Evolutionary conservation across 1,140 invertebrate genomes (phyloP).

Genomic region (Caenorhabditis inopinata): DNA sequence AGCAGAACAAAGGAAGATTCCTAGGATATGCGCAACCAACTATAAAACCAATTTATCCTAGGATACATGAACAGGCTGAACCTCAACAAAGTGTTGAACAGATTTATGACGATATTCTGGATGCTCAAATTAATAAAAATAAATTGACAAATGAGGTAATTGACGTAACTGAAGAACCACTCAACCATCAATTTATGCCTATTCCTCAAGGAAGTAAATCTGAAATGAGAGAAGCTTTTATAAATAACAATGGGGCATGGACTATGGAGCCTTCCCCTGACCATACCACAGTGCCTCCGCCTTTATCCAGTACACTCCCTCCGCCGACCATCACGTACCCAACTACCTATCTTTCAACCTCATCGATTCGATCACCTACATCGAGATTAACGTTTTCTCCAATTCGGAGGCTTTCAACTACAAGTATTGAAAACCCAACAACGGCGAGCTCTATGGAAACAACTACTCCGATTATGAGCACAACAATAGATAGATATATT

Average conservation of each 20-base stretch:
- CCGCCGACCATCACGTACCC: not conserved
- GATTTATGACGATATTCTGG: constrained; percentile 6
- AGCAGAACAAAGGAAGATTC: constrained; percentile 23
- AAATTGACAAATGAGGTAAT: not conserved
- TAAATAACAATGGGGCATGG: constrained; percentile 18
- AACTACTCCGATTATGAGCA: no score
- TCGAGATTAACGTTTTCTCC: not conserved
- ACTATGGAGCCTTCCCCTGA: not conserved
- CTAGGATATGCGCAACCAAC: not conserved
- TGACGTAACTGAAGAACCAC: not conserved
- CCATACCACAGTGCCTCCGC: not conserved
- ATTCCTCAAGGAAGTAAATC: not conserved
- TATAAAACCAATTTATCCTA: not conserved
- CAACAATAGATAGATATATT: no score
- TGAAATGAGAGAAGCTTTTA: constrained; percentile 20
- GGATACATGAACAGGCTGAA: not conserved
- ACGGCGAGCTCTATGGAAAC: not conserved
- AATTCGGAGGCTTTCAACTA: not conserved
- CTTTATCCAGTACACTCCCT: not conserved
- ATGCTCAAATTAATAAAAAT: not conserved
- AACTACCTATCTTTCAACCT: not conserved
- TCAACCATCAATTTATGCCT: not conserved
- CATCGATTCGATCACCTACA: not conserved
- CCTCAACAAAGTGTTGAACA: not conserved
- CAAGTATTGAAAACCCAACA: not conserved